phyloP scores from a whole-genome alignment of 2,888 invertebrate genomes.

The Chymomyza caudatula region DNA sequence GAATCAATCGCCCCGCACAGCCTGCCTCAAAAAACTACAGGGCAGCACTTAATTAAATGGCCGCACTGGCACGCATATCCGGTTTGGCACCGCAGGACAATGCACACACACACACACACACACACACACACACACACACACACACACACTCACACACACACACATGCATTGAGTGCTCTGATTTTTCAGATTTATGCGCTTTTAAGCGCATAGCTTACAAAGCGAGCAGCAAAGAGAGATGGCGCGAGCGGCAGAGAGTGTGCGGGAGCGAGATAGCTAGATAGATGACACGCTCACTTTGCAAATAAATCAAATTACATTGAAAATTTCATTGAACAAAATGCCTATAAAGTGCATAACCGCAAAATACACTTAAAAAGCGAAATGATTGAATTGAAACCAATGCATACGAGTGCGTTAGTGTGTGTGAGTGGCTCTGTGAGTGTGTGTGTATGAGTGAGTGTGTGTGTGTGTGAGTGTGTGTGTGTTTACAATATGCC shows the following conservation, averaged over 20 bases:
- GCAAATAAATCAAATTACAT: slow-evolving; percentile 64
- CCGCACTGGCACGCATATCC: slow-evolving; percentile 27
- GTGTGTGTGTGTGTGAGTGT: slow-evolving; percentile 4
- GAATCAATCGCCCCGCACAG: background rate
- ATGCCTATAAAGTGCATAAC: slow-evolving; percentile 65
- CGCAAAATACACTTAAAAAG: slow-evolving; percentile 71
- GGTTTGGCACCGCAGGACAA: background rate
- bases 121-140: background rate
- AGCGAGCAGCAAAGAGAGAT: background rate
- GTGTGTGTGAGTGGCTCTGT: slow-evolving; percentile 3
- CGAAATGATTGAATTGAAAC: slow-evolving; percentile 64
- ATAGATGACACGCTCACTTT: slow-evolving; percentile 2
- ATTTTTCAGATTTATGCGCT: slow-evolving; percentile 4
- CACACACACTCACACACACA: background rate
- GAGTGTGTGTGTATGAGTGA: slow-evolving; percentile 5
- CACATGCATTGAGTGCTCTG: background rate
- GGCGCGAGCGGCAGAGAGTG: background rate
- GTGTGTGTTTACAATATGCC: slow-evolving; percentile 7
- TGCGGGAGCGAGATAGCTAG: background rate
- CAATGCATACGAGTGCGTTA: slow-evolving; percentile 17
- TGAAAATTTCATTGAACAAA: slow-evolving; percentile 45
- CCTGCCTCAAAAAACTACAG: background rate
- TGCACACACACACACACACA: background rate
- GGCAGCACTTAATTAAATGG: slow-evolving; percentile 55
- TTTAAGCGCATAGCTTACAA: background rate